Percentiles rank a stretch among this genome's conserved stretches.
Evolutionary conservation across 2,113 vertebrate species (phyloP).

Genomic region (Alligator mississippiensis): DNA sequence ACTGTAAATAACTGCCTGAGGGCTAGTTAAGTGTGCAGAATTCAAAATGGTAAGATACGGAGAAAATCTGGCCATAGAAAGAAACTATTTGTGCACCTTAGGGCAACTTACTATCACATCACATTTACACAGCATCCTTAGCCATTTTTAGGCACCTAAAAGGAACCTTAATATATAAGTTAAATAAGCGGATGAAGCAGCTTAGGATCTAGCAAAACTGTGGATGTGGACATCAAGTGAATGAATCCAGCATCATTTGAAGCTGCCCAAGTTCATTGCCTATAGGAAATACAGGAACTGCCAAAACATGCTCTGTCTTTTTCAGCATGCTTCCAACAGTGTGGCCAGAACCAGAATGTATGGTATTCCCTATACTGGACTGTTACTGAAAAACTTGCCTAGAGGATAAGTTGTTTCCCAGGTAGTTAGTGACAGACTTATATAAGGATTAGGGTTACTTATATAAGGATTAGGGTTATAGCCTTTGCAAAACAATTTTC

Average conservation of each 20-base stretch:
- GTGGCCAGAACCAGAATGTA: neutral
- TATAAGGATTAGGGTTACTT: neutral
- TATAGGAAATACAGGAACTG: neutral
- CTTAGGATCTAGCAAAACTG: constrained; percentile 22
- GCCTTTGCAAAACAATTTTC: neutral
- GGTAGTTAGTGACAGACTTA: neutral
- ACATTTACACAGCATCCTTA: neutral
- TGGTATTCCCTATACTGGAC: neutral
- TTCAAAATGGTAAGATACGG: constrained; percentile 40
- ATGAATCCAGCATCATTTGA: constrained; percentile 18
- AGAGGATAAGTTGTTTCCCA: neutral
- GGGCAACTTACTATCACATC: constrained; percentile 49
- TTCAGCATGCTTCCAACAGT: neutral
- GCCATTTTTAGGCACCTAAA: constrained; percentile 25
- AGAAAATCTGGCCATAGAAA: constrained; percentile 30
- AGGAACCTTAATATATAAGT: constrained; percentile 48
- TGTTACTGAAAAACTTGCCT: neutral
- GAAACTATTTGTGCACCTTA: constrained; percentile 52
- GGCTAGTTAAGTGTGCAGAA: constrained; percentile 48
- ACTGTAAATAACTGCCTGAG: constrained; percentile 21
- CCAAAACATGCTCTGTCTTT: neutral
- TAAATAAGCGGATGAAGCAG: constrained; percentile 36
- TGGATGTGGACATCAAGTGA: constrained; percentile 33
- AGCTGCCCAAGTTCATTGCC: constrained; percentile 26
- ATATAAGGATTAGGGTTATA: neutral